Base-by-base conservation (phyloP, 2,797 vertebrate species). In the Tenualosa thibaudeaui region DNA sequence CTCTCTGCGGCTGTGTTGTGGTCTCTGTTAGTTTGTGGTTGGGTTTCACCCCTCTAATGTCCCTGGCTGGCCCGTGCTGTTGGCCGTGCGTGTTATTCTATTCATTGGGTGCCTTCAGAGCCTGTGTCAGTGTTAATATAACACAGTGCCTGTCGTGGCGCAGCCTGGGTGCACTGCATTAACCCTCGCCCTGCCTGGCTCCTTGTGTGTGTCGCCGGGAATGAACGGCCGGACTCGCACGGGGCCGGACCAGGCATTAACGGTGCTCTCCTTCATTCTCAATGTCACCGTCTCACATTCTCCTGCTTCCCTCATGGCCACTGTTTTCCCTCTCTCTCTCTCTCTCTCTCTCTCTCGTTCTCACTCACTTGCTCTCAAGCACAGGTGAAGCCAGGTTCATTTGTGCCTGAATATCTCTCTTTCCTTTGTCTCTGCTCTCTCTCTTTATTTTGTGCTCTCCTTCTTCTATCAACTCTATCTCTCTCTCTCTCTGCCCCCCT, bases 71-170 rank as follows among this genome's bases (percentile, higher is more conserved):
- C 17, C 71, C 19, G 71, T 46, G 71, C 78, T 84, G 82, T 86
- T 84, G 71, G 86, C 81, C 84, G 87, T 62, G 85, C 81, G 86
- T 87, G 89, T 90, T 90, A 91, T 90, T 92, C 88, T 91, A 92
- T 92, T 92, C 89, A 89, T 92, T 88, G 88, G 90, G 89, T 91
- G 90, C 88, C 37, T 78, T 78, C 87, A 84, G 90, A 92, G 87
- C 89, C 90, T 78, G 90, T 93, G 91, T 94, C 91, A 90, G 86
- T 93, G 92, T 94, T 93, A 93, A 94, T 94, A 92, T 91, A 92
- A 91, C 91, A 91, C 88, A 89, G 87, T 82, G 90, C 90, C 92
- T 92, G 91, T 91, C 90, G 92, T 87, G n/a, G 85, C 85, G 89
- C 87, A 91, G 89, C 89, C 90, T 90, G 84, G 92, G 89, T 26